Evolutionary conservation across 2,888 invertebrate genomes (phyloP).

Genomic region (Dysmachus trigonus): DNA sequence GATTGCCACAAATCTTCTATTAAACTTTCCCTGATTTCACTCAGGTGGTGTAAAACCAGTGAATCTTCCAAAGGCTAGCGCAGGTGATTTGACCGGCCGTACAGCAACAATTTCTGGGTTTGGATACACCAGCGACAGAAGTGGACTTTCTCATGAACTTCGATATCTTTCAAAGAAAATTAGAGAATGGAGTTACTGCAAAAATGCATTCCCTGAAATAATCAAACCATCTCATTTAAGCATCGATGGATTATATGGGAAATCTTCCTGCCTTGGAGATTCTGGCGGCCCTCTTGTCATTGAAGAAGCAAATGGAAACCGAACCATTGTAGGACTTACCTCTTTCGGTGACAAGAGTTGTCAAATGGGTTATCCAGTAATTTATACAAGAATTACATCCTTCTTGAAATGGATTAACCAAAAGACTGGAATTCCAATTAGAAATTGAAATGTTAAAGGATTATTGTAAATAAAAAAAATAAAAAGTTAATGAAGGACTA

Average conservation of each 20-base stretch:
- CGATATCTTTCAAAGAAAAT: neutral
- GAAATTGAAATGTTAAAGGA: neutral
- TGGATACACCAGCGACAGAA: neutral
- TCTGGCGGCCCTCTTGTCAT: neutral
- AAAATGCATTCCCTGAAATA: neutral
- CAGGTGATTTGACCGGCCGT: neutral
- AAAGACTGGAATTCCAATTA: neutral
- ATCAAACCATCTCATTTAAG: conserved; percentile 54
- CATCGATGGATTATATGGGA: conserved; percentile 52
- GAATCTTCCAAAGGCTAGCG: neutral
- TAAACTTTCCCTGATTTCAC: neutral
- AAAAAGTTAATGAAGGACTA: neutral
- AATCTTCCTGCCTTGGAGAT: neutral
- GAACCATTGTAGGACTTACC: conserved; percentile 51
- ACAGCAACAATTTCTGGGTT: neutral
- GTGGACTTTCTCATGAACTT: neutral
- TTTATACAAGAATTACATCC: conserved; percentile 31
- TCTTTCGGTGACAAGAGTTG: conserved; percentile 34
- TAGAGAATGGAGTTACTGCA: neutral
- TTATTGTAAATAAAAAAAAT: neutral
- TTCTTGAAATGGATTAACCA: conserved; percentile 40
- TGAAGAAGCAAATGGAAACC: neutral
- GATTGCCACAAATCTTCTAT: neutral
- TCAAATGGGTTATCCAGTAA: conserved; percentile 23
- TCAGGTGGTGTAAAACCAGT: neutral